Percentiles rank a stretch among this genome's conserved stretches.
Evolutionary conservation across 2,113 vertebrate species (phyloP).

Genomic region (Orthonyx spaldingii): DNA sequence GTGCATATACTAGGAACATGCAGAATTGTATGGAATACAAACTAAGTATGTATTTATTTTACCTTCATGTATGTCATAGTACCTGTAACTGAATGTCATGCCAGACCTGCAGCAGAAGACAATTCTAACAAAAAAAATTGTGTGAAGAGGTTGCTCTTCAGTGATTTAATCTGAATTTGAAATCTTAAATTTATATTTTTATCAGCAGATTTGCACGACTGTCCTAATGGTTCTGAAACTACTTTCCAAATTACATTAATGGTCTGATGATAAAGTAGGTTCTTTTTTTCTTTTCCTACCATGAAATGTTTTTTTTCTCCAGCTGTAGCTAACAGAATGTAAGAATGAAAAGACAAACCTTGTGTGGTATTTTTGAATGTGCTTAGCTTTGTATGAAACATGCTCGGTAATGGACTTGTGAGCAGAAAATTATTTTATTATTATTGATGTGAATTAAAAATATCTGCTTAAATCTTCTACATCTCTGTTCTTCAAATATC

Average conservation of each 20-base stretch:
- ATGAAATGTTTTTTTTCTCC: neutral
- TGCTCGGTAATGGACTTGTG: neutral
- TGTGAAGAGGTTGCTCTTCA: neutral
- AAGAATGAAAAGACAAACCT: neutral
- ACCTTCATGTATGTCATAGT: neutral
- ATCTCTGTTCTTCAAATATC: neutral
- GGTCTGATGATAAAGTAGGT: neutral
- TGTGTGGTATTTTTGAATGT: neutral
- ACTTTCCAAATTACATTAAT: neutral
- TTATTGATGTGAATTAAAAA: neutral
- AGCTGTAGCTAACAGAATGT: neutral
- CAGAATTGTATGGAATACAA: neutral
- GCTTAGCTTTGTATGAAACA: neutral
- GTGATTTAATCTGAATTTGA: neutral
- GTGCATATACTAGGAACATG: neutral
- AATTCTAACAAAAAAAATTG: neutral
- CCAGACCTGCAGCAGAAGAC: neutral
- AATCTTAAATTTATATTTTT: neutral
- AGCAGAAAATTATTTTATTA: neutral
- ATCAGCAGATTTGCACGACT: neutral
- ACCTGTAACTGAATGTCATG: neutral
- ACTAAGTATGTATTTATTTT: neutral
- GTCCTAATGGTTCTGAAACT: neutral
- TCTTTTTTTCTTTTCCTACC: neutral
- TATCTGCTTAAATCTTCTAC: neutral